Base-by-base conservation (phyloP, 2,797 vertebrate genomes). In the Phrynocephalus forsythii region DNA sequence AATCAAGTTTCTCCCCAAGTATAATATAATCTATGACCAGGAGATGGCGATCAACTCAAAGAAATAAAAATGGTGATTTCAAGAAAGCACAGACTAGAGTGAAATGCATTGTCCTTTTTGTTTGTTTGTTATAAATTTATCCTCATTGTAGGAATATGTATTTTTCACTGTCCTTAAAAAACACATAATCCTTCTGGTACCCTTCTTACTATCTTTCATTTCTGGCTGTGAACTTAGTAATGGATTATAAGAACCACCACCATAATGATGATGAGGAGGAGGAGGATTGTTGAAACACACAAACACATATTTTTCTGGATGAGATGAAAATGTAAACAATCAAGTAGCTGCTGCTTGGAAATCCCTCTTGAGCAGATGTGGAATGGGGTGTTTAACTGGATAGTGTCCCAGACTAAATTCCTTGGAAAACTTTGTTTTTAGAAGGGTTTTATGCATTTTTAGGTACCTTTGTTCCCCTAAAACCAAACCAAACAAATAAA, bases 21-120 rank as follows among this genome's bases (percentile, higher is more conserved):
- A 69, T 15, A 77, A 94, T 97, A 94, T 93, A 90, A 83, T 15
- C 60, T 85, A 11, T 85, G 87, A 93, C 96, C 97, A 97, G 96
- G 84, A 97, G 97, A 95, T 96, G 97, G 97, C 96, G 89, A 92
- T 86, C 91, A 92, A 88, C 66, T 93, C 95, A 94, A 92, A 82
- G 88, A 78, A 95, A 93, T 94, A 71, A 90, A 85, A 78, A 24
- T 66, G 56, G 33, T 56, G 68, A 83, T 33, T 48, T 33, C 71
- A 20, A 15, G 52, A 67, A 80, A 52, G 22, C 16, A 68, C 22
- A 80, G 82, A 88, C 56, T 63, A 73, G 82, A 73, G 82, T 30
- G n/a, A 87, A 82, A 38, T 38, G 66, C n/a, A 63, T 56, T 83
- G 69, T 90, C 22, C 44, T 89, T 4, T 26, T 91, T 69, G 30